Evolutionary conservation across 1,140 invertebrate species (phyloP), one percentile per base, ranked within the genome.

Genomic region (Drosophila lacertosa): DNA sequence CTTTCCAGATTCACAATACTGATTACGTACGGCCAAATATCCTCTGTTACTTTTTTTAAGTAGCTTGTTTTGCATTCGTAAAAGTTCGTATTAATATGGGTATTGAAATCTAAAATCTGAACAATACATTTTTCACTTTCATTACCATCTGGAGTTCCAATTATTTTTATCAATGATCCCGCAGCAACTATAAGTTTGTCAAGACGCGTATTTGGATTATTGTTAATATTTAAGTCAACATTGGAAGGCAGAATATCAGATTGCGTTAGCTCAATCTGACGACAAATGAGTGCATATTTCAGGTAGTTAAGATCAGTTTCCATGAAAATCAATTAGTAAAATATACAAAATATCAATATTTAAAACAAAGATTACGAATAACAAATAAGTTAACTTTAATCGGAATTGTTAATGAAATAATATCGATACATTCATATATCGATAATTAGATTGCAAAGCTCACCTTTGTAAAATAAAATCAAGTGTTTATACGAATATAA

Each of bases 11-110:
- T 91, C 7, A 71, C 51, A 29, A 94, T 91, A 35, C 93, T 91
- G 44, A 91, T 90, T 13, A 94, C 81, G 81, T 89, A 92, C 20
- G 91, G 90, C 92, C 92, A 93, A 29, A 94, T 79, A 18, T 91
- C 73, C 13, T 80, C 69, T 11, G 48, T 1, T 4, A 89, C 76
- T 57, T 18, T 50, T 0, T 59, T 18, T 10, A 89, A 58, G 48
- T 65, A 35, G 11, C 32, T 48, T 37, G 44, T 37, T 1, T 45
- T 62, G 33, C 77, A 82, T 57, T 74, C 73, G 32, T 86, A 89
- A n/a, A 79, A 60, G 45, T 74, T 39, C 15, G 63, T 70, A 10
- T 71, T 73, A 35, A 50, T 40, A 13, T 69, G 16, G 9, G 39
- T 33, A 15, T 58, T 26, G 20, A 70, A 69, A 11, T 83, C 57